Base-by-base conservation (phyloP, 2,888 invertebrate genomes). In the Aspidiotus destructor region DNA sequence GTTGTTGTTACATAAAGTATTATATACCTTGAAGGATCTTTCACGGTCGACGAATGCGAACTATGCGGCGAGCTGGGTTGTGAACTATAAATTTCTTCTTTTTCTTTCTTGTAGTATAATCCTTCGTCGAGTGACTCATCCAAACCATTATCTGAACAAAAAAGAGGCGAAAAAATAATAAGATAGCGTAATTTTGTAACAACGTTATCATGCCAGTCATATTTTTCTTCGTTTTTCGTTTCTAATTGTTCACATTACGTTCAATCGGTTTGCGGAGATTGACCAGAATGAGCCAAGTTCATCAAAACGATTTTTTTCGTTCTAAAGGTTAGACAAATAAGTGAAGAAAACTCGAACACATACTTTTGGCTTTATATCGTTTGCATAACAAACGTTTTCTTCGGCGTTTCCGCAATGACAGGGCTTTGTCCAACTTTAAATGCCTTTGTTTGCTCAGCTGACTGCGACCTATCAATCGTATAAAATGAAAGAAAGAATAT, bases 41-140 rank as follows among this genome's bases (percentile, higher is more conserved):
- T 67, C 9, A 67, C 67, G 11, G 67, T 67, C 10, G 67, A 67
- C 28, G 69, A 69, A 62, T 69, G 69, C 8, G 69, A 62, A 69
- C 62, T 69, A 40, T 62, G 62, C 42, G 69, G 69, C 40, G 69
- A 69, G 48, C 62, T 55, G 10, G 69, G 69, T 55, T 69, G 69
- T 17, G 69, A 69, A 57, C 69, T 69, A 28, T 54, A 62, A 28
- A 55, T 16, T 53, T 69, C 69, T 69, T 69, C 69, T 69, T 62
- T 69, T 11, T 62, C 62, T 69, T 62, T 69, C n/a, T 62, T 69
- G 44, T 54, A 62, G 44, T 67, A 67, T 10, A 67, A 67, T 10
- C 58, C 67, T 67, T 67, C 62, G n/a, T 69, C 62, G 8, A 62
- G 41, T 9, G 62, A 69, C 41, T 69, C 62, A 16, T 69, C 69